Percentiles rank a stretch among this genome's conserved stretches.
Evolutionary conservation across 1,140 invertebrate species (phyloP).

Genomic region (Pseudachorutes palmiensis): DNA sequence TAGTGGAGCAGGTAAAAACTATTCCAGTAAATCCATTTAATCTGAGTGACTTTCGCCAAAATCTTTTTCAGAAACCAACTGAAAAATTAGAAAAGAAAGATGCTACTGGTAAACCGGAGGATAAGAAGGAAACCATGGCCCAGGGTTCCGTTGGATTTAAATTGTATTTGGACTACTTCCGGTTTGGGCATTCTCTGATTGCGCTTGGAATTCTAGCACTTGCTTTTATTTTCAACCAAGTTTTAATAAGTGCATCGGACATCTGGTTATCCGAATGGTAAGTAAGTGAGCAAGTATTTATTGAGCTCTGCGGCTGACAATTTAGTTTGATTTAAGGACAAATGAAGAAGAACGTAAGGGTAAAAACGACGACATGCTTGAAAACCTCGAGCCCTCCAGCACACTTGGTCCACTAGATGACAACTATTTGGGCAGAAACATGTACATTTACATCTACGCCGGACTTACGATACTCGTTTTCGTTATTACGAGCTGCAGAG

Average conservation of each 20-base stretch:
- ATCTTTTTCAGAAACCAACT: too few species aligned
- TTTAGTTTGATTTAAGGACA: slow-evolving; percentile 10
- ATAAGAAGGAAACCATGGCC: slow-evolving; percentile 27
- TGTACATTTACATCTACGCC: slow-evolving; percentile 25
- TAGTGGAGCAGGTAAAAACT: too few species aligned
- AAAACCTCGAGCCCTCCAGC: neutral
- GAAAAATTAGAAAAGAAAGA: too few species aligned
- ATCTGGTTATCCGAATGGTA: slow-evolving; percentile 31
- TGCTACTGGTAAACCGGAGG: slow-evolving; percentile 17
- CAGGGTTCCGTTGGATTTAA: slow-evolving; percentile 24
- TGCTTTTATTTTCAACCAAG: slow-evolving; percentile 21
- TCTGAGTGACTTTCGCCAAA: too few species aligned
- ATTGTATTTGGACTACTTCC: slow-evolving; percentile 31
- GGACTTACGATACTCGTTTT: slow-evolving; percentile 21
- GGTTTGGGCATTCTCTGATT: slow-evolving; percentile 17
- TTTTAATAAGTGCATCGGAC: slow-evolving; percentile 17
- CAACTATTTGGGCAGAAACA: neutral
- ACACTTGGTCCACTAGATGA: too few species aligned
- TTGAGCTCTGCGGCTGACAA: neutral
- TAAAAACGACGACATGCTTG: neutral
- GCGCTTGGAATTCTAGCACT: slow-evolving; percentile 16
- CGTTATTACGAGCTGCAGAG: slow-evolving; percentile 10
- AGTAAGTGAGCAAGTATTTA: neutral
- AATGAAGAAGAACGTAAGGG: slow-evolving; percentile 18
- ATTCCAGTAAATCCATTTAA: too few species aligned